Evolutionary conservation across 2,888 invertebrate genomes (phyloP).

Genomic region (Agonopterix subpropinquella): DNA sequence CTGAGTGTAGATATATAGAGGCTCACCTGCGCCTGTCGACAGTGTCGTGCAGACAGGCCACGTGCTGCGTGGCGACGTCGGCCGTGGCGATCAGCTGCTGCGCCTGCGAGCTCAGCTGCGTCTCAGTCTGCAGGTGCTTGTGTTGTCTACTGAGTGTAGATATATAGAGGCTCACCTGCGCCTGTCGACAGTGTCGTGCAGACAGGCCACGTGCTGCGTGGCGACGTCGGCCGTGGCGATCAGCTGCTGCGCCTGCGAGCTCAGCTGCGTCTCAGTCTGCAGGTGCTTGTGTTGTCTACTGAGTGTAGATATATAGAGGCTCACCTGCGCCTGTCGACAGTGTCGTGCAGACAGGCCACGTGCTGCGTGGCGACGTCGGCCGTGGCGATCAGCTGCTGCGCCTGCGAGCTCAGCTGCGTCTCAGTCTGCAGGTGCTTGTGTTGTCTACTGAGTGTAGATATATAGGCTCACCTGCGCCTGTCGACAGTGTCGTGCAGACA

Average conservation of each 20-base stretch:
- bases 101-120: constrained; percentile 77
- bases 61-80: constrained; percentile 77
- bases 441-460: constrained; percentile 73
- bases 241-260: constrained; percentile 77
- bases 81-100: constrained; percentile 77
- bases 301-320: constrained; percentile 55
- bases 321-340: constrained; percentile 74
- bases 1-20: constrained; percentile 59
- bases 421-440: constrained; percentile 81
- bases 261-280: constrained; percentile 78
- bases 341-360: constrained; percentile 78
- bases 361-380: constrained; percentile 79
- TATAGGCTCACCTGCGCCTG: constrained; percentile 53
- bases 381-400: constrained; percentile 75
- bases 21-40: constrained; percentile 73
- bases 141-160: constrained; percentile 78
- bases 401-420: constrained; percentile 75
- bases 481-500: constrained; percentile 80
- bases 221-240: constrained; percentile 79
- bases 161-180: constrained; percentile 45
- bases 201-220: constrained; percentile 73
- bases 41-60: constrained; percentile 78
- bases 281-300: constrained; percentile 77
- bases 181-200: constrained; percentile 80
- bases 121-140: constrained; percentile 80